Percentiles rank a stretch among this genome's conserved stretches.
Conservation (phyloP, 2,113 vertebrate species). For the Pachypanchax playfairii region DNA sequence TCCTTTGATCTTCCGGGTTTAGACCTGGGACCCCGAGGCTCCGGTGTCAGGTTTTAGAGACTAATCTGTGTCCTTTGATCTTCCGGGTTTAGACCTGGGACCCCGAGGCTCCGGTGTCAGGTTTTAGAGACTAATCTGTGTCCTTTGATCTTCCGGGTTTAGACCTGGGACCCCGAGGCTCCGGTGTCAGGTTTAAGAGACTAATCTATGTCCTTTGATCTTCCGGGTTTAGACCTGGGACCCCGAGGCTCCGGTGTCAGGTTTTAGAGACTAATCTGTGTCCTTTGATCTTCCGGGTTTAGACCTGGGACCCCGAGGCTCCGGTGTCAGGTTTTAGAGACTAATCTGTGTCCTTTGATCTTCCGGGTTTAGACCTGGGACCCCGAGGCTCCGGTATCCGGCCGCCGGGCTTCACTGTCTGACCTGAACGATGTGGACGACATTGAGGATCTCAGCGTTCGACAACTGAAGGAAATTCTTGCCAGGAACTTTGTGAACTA, state of each 20-base stretch:
- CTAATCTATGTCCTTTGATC: too few species aligned
- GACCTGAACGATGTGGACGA: slow-evolving; percentile 85
- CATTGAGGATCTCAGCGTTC: slow-evolving; percentile 88
- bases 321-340: not conserved
- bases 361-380: slow-evolving; percentile 78
- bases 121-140: not conserved
- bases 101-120: too few species aligned
- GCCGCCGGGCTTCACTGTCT: slow-evolving; percentile 90
- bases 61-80: too few species aligned
- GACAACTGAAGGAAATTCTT: slow-evolving; percentile 95
- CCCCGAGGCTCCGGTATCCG: slow-evolving; percentile 79
- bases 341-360: not conserved
- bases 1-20: not conserved
- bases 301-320: too few species aligned
- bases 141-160: too few species aligned
- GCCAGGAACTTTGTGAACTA: slow-evolving; percentile 97
- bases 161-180: too few species aligned
- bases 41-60: slow-evolving; percentile 70
- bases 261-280: not conserved
- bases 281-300: too few species aligned
- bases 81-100: too few species aligned
- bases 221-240: too few species aligned
- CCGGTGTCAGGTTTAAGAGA: not conserved
- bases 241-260: too few species aligned
- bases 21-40: slow-evolving; percentile 85